These are phyloP conservation scores for Aphodius sticticus DNA, from an alignment of 2,888 invertebrate genomes.

Conservation along the genomic window DNA sequence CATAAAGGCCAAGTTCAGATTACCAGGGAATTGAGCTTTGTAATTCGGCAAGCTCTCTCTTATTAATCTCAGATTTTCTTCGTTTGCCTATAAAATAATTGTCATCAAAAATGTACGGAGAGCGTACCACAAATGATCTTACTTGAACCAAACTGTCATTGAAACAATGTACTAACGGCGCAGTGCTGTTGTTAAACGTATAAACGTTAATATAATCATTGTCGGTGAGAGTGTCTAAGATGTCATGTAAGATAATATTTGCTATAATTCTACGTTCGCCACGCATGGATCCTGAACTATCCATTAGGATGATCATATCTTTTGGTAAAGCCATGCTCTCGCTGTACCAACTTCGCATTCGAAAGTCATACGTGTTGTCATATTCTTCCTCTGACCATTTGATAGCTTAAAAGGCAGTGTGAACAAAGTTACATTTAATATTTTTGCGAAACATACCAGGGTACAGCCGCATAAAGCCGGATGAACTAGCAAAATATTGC, in stretches of 20 bases:
- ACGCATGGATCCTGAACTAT: conserved; percentile 73
- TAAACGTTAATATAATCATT: conserved; percentile 98
- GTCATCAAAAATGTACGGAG: not conserved
- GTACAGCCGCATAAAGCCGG: conserved; percentile 96
- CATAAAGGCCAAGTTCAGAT: conserved; percentile 58
- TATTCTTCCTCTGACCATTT: conserved; percentile 68
- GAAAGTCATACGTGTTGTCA: conserved; percentile 87
- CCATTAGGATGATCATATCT: conserved; percentile 79
- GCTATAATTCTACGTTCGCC: conserved; percentile 82
- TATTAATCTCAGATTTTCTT: conserved; percentile 57
- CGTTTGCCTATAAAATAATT: conserved; percentile 54
- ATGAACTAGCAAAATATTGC: conserved; percentile 98
- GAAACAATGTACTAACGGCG: conserved; percentile 88
- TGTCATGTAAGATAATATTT: conserved; percentile 82
- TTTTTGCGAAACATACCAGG: conserved; percentile 70
- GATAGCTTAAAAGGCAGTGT: conserved; percentile 64
- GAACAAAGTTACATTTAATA: not conserved
- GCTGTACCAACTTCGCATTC: conserved; percentile 95
- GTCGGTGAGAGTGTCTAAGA: conserved; percentile 94
- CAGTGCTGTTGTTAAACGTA: conserved; percentile 83
- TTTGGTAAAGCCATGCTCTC: conserved; percentile 98
- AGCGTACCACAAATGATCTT: conserved; percentile 56
- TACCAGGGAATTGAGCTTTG: conserved; percentile 49
- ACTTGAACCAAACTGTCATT: conserved; percentile 78
- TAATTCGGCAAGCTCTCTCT: conserved; percentile 55